Conservation (phyloP, 92 coral and sea anemone species). For the Parazoanthus darwini region DNA sequence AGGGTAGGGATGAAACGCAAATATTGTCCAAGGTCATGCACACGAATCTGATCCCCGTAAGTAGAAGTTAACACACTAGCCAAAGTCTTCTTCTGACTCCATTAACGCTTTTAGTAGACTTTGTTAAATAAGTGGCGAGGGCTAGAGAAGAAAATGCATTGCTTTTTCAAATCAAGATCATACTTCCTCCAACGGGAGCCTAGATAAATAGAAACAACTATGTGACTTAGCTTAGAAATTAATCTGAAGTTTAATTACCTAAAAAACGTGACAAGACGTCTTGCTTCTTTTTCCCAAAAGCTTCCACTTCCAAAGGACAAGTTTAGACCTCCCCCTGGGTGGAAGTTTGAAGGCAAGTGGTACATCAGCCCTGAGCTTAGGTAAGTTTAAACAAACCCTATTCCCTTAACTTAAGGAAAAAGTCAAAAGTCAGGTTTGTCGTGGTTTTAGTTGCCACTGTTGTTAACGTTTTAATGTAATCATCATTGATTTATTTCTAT, state of each 20-base stretch:
- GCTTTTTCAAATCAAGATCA: too few species aligned
- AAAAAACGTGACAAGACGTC: background rate
- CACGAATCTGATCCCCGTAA: too few species aligned
- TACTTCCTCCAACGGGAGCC: too few species aligned
- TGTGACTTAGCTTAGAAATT: background rate
- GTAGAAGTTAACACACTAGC: too few species aligned
- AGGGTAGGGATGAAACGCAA: too few species aligned
- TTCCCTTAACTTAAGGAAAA: background rate
- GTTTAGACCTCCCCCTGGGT: slow-evolving; percentile 51
- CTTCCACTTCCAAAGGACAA: slow-evolving; percentile 62
- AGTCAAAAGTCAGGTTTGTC: too few species aligned
- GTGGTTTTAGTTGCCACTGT: too few species aligned
- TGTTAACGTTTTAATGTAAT: too few species aligned
- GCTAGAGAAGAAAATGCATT: background rate
- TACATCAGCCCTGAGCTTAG: slow-evolving; percentile 53
- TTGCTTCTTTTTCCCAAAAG: background rate
- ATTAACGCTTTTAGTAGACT: background rate
- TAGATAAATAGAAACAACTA: too few species aligned
- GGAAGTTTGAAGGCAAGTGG: slow-evolving; percentile 58
- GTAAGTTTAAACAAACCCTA: background rate
- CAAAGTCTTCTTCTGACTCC: background rate
- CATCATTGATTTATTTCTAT: too few species aligned
- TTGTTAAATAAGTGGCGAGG: too few species aligned
- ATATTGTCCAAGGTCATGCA: too few species aligned
- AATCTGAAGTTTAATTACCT: background rate